phyloP scores from a whole-genome alignment of 1,140 invertebrate genomes.

The Eulimnadia texana region DNA sequence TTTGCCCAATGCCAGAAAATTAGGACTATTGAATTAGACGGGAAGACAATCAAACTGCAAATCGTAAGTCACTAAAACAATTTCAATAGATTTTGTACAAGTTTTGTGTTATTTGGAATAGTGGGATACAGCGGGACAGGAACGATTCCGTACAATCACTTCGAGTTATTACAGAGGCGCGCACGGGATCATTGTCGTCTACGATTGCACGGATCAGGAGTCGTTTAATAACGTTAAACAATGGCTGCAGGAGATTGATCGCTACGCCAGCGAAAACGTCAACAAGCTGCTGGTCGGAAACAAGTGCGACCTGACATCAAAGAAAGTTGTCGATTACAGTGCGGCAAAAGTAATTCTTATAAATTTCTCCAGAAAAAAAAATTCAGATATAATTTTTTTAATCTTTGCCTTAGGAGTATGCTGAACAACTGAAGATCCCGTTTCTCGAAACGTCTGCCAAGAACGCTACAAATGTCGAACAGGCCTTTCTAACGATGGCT shows the following conservation, averaged over 20 bases:
- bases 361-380: no score
- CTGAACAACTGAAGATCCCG: conserved; percentile 91
- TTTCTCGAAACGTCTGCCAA: conserved; percentile 97
- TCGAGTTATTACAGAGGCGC: conserved; percentile 96
- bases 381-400: no score
- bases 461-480: conserved; percentile 92
- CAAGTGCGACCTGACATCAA: conserved; percentile 90
- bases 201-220: conserved; percentile 98
- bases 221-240: conserved; percentile 96
- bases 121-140: conserved; percentile 98
- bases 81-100: conserved; percentile 12
- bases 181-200: conserved; percentile 99
- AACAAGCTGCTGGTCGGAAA: conserved; percentile 98
- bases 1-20: conserved; percentile 72
- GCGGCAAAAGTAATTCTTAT: conserved; percentile 63
- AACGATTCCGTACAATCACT: conserved; percentile 95
- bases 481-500: conserved; percentile 97
- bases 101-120: conserved; percentile 28
- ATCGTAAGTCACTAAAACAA: conserved; percentile 48
- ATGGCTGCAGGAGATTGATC: conserved; percentile 94
- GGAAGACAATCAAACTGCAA: conserved; percentile 98
- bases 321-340: conserved; percentile 86
- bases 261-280: conserved; percentile 98
- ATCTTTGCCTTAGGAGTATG: conserved; percentile 64
- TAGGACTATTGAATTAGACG: conserved; percentile 95